Evolutionary conservation across 2,113 vertebrate genomes (phyloP).

Genomic region (Melanostigma gelatinosum): DNA sequence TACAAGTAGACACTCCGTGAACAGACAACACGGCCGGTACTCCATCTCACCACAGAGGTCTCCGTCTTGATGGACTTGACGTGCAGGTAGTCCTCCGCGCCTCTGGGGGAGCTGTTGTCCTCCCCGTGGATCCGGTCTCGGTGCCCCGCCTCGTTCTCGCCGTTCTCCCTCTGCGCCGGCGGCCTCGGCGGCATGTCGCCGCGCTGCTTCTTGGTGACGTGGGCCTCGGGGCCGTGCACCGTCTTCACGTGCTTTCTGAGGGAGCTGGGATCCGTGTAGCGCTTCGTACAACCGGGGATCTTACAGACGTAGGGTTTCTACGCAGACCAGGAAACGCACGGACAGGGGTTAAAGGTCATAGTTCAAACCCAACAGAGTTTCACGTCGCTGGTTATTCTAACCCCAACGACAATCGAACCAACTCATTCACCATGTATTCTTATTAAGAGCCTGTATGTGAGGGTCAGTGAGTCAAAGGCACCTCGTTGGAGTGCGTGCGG

Average conservation of each 20-base stretch:
- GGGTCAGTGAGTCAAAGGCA: conserved; percentile 56
- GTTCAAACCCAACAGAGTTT: too few relatives aligned
- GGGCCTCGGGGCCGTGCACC: conserved; percentile 95
- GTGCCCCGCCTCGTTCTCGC: conserved; percentile 88
- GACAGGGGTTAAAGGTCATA: not conserved
- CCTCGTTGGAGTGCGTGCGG: conserved; percentile 98
- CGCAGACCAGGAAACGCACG: not conserved
- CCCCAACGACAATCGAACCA: too few relatives aligned
- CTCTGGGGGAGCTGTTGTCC: conserved; percentile 85
- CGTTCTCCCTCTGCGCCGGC: conserved; percentile 86
- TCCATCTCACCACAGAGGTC: conserved; percentile 91
- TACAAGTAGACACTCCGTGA: not conserved
- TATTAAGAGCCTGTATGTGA: not conserved
- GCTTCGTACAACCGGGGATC: conserved; percentile 97
- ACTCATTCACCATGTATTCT: too few relatives aligned
- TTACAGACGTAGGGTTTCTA: conserved; percentile 99
- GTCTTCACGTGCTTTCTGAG: conserved; percentile 98
- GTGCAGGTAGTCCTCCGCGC: conserved; percentile 90
- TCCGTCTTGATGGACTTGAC: conserved; percentile 93
- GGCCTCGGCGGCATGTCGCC: conserved; percentile 88
- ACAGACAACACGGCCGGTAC: too few relatives aligned
- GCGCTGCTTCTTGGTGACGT: conserved; percentile 96
- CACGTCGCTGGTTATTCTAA: too few relatives aligned
- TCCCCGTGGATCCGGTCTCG: conserved; percentile 76
- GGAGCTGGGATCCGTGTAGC: conserved; percentile 98